Conservation (phyloP, 2,888 invertebrate genomes). For the Melinaea marsaeus region DNA sequence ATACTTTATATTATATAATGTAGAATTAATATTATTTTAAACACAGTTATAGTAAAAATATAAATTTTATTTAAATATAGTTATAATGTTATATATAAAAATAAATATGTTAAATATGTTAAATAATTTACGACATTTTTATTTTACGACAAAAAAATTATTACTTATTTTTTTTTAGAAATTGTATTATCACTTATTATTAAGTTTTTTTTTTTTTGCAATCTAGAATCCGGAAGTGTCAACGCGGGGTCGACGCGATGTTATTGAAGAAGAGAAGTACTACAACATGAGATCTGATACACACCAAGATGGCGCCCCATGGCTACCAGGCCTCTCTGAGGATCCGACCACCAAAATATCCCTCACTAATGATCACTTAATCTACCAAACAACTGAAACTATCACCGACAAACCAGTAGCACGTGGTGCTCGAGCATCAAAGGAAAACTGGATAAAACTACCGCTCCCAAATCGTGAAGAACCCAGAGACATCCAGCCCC, state of each 20-base stretch:
- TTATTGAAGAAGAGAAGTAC: constrained; percentile 71
- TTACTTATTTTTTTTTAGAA: no score
- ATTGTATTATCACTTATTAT: neutral
- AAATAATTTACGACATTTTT: no score
- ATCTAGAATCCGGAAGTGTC: constrained; percentile 51
- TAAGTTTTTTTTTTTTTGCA: neutral
- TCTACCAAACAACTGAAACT: constrained; percentile 65
- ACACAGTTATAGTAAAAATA: no score
- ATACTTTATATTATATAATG: no score
- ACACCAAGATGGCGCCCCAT: constrained; percentile 50
- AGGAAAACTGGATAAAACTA: constrained; percentile 80
- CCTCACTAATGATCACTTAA: constrained; percentile 57
- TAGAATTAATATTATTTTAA: no score
- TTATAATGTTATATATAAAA: no score
- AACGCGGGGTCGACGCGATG: constrained; percentile 61
- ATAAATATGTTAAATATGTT: no score
- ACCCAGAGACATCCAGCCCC: constrained; percentile 65
- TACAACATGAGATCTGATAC: constrained; percentile 58
- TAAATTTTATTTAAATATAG: no score
- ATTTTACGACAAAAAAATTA: no score
- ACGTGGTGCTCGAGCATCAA: constrained; percentile 77
- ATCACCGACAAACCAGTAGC: constrained; percentile 75
- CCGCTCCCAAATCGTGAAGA: constrained; percentile 67
- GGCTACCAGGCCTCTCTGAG: constrained; percentile 67
- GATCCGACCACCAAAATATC: constrained; percentile 68